phyloP scores from a whole-genome alignment of 1,140 invertebrate species.

The Bombus difficillimus region DNA sequence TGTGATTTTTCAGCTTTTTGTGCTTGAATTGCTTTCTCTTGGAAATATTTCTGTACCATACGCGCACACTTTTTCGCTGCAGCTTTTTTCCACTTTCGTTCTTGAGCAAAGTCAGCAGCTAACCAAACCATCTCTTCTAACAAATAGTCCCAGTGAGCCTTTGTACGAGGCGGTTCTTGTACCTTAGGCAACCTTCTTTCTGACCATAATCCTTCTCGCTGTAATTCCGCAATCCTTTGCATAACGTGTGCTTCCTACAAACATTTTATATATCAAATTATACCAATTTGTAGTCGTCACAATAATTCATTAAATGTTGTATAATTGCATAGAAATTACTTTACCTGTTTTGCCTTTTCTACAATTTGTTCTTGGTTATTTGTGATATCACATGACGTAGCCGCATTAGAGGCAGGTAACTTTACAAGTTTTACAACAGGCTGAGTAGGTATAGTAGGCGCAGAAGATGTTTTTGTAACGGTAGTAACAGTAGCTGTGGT shows the following conservation, averaged over 20 bases:
- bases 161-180: conserved; percentile 93
- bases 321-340: not conserved
- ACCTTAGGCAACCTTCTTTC: conserved; percentile 95
- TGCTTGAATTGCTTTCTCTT: conserved; percentile 95
- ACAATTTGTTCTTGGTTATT: conserved; percentile 90
- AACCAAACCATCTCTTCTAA: conserved; percentile 99
- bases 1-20: conserved; percentile 96
- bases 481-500: conserved; percentile 65
- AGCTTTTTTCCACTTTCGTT: conserved; percentile 98
- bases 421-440: conserved; percentile 83
- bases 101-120: conserved; percentile 97
- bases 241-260: conserved; percentile 94
- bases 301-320: not conserved
- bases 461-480: conserved; percentile 55
- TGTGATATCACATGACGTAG: conserved; percentile 74
- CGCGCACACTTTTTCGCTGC: conserved; percentile 95
- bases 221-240: conserved; percentile 94
- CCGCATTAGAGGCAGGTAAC: conserved; percentile 73
- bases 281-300: no score
- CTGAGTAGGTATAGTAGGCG: conserved; percentile 76
- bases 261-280: not conserved
- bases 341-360: conserved; percentile 92
- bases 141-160: conserved; percentile 99
- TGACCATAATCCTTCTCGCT: conserved; percentile 96
- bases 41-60: conserved; percentile 98